Percentiles rank a stretch among this genome's conserved stretches.
These are phyloP conservation scores for Lates calcarifer DNA, from an alignment of 2,113 vertebrate genomes.

Conservation along the genomic window DNA sequence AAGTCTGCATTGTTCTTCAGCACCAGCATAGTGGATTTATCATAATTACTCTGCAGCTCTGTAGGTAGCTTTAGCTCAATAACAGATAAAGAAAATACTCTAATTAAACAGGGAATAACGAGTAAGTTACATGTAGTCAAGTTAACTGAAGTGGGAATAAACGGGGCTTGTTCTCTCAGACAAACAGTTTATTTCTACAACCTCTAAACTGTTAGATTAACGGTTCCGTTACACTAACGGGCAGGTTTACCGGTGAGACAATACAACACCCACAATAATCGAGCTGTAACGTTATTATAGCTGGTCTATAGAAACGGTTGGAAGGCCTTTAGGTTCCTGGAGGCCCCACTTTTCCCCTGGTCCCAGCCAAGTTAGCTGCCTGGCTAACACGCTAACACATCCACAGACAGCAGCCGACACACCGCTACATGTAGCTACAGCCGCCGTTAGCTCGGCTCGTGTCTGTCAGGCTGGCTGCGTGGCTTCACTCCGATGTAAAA, in stretches of 20 bases:
- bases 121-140: not conserved
- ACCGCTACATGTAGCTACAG: conserved; percentile 24
- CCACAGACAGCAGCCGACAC: conserved; percentile 15
- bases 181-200: not conserved
- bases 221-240: not conserved
- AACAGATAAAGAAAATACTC: not conserved
- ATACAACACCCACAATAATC: not conserved
- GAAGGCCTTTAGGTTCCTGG: conserved; percentile 57
- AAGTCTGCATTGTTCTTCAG: not conserved
- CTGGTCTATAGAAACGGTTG: conserved; percentile 49
- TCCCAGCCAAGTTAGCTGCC: conserved; percentile 68
- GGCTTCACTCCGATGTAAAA: not conserved
- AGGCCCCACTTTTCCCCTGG: conserved; percentile 70
- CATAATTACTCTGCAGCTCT: not conserved
- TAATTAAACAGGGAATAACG: not conserved
- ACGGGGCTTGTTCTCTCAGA: no score
- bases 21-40: not conserved
- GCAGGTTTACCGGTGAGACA: not conserved
- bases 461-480: not conserved
- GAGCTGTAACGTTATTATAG: conserved; percentile 8
- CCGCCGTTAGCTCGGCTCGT: not conserved
- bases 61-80: not conserved
- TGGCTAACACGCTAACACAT: conserved; percentile 64
- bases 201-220: not conserved
- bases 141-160: no score